Base-by-base conservation (phyloP, 30 jellyfish, hydroid and myxozoan species). In the Pelagia noctiluca region DNA sequence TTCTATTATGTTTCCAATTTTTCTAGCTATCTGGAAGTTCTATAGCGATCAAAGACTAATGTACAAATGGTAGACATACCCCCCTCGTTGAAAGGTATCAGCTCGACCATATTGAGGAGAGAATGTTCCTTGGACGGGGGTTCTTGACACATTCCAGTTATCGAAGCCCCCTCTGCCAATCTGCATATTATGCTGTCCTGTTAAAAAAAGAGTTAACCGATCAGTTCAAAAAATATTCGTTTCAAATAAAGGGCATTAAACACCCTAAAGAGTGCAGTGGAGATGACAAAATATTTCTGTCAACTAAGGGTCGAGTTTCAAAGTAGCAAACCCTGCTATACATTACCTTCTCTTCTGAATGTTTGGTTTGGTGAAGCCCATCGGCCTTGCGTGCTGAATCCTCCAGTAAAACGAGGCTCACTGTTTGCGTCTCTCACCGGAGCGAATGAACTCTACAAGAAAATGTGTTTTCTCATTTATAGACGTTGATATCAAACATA, bases 311-410 rank as follows among this genome's bases (percentile, higher is more conserved):
- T n/a, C n/a, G n/a, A n/a, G n/a, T n/a, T n/a, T n/a, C n/a, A n/a
- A n/a, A 62, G 4, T 62, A n/a, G 3, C 29, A 4, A 28, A n/a
- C 19, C 1, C 34, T 28, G 26, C 34, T 22, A 37, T 35, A 18
- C 18, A 29, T 50, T 32, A 85, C 96, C 96, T 2, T 75, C 86
- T 63, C 96, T 75, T 32, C 96, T 71, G 65, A 85, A 85, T 18
- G 78, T 49, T 16, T 86, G 37, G 35, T 83, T 76, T 0, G 96
- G 86, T n/a, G 85, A 42, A 24, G 81, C 93, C 98, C 98, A 92
- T 23, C 98, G 94, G 1, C 98, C 97, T 72, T 87, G 93, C 0
- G 86, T 37, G 10, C 35, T 76, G 81, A 75, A 75, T 65, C 89
- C 96, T 3, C 88, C 89, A 36, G 89, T 67, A 34, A 67, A 75